Conservation (phyloP, 2,113 vertebrate species). For the Lamprologus ornatipinnis region DNA sequence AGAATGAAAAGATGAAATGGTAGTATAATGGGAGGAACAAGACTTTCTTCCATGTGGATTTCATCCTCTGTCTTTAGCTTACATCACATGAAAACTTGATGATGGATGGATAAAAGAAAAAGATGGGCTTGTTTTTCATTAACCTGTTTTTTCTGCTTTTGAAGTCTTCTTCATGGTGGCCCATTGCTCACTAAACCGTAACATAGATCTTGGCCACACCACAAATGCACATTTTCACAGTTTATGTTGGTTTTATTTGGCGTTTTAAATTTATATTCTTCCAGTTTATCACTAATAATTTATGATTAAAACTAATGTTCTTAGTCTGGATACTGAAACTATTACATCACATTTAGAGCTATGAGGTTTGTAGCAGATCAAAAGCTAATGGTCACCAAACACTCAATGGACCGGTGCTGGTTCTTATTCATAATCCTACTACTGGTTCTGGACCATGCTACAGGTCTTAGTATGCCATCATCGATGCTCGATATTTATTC, state of each 20-base stretch:
- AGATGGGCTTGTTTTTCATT: background rate
- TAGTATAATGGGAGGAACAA: background rate
- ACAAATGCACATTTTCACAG: background rate
- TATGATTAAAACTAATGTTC: background rate
- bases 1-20: background rate
- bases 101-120: background rate
- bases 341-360: background rate
- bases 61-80: background rate
- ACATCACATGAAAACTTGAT: background rate
- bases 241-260: background rate
- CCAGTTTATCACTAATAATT: accelerated
- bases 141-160: background rate
- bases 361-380: background rate
- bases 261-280: accelerated
- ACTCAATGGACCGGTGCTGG: background rate
- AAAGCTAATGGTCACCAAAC: background rate
- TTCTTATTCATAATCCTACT: accelerated
- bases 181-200: background rate
- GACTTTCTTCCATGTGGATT: background rate
- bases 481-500: accelerated
- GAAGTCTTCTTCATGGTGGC: accelerated
- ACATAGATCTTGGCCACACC: background rate
- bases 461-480: background rate
- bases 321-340: background rate
- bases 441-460: background rate